These are phyloP conservation scores for Strigamia crassipes DNA, from an alignment of 2,888 invertebrate genomes.

Conservation along the genomic window DNA sequence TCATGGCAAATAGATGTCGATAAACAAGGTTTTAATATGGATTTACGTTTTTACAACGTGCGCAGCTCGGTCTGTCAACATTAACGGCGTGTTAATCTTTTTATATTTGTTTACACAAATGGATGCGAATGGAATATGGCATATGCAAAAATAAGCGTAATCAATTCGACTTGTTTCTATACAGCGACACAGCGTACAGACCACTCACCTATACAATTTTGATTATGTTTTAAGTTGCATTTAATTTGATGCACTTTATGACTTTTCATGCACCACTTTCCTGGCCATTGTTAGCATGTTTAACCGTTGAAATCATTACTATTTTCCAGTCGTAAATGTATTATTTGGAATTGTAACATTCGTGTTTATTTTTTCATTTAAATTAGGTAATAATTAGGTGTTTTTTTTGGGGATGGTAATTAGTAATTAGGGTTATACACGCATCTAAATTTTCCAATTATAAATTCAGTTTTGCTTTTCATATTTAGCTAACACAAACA, in stretches of 20 bases:
- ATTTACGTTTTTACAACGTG: slow-evolving; percentile 10
- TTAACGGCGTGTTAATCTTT: slow-evolving; percentile 10
- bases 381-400: too few species aligned
- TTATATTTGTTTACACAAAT: slow-evolving; percentile 21
- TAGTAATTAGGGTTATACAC: neutral
- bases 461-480: neutral
- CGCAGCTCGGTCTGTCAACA: slow-evolving; percentile 12
- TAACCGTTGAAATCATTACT: neutral
- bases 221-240: neutral
- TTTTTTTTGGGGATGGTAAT: too few species aligned
- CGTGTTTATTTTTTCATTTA: too few species aligned
- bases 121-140: neutral
- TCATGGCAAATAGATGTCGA: neutral
- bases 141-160: neutral
- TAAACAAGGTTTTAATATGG: neutral
- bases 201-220: neutral
- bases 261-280: slow-evolving; percentile 12
- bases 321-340: neutral
- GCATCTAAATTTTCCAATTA: neutral
- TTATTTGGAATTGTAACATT: neutral
- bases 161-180: neutral
- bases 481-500: slow-evolving; percentile 7
- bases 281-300: neutral
- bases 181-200: neutral
- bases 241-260: slow-evolving; percentile 12